A percentile compares a stretch with the other conserved stretches of the same genome.
Conservation (phyloP, 1,140 invertebrate genomes). For the Drosophila orena region DNA sequence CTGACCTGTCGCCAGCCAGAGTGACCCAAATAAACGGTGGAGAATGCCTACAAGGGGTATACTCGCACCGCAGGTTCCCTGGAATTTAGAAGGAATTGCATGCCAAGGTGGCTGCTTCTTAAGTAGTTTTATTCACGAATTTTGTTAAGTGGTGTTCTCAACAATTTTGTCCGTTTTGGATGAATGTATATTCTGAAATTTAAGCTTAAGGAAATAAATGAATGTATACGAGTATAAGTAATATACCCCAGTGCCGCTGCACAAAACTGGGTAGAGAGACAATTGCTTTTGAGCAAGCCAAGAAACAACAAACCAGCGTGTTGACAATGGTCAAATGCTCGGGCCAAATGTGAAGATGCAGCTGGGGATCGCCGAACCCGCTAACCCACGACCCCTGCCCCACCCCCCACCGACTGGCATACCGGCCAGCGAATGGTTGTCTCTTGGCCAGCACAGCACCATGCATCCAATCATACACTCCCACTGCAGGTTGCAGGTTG, state of each 20-base stretch:
- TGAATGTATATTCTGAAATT: too few relatives aligned
- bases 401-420: constrained; percentile 41
- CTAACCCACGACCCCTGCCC: constrained; percentile 35
- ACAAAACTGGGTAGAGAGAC: constrained; percentile 10
- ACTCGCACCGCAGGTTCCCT: background rate
- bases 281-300: constrained; percentile 18
- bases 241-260: background rate
- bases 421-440: constrained; percentile 65
- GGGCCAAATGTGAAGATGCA: constrained; percentile 76
- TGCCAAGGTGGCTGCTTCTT: too few relatives aligned
- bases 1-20: constrained; percentile 66
- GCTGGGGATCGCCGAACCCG: constrained; percentile 58
- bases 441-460: constrained; percentile 19
- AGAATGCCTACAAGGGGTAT: background rate
- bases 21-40: constrained; percentile 49
- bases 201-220: background rate
- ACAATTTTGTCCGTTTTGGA: background rate
- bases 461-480: constrained; percentile 7
- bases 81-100: background rate
- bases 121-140: too few relatives aligned
- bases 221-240: background rate
- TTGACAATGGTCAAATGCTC: constrained; percentile 78
- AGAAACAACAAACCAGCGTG: constrained; percentile 59
- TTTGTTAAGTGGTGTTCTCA: too few relatives aligned
- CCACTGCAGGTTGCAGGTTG: constrained; percentile 13